Evolutionary conservation across 2,797 vertebrate species (phyloP).

Genomic region (Fundulus diaphanus): DNA sequence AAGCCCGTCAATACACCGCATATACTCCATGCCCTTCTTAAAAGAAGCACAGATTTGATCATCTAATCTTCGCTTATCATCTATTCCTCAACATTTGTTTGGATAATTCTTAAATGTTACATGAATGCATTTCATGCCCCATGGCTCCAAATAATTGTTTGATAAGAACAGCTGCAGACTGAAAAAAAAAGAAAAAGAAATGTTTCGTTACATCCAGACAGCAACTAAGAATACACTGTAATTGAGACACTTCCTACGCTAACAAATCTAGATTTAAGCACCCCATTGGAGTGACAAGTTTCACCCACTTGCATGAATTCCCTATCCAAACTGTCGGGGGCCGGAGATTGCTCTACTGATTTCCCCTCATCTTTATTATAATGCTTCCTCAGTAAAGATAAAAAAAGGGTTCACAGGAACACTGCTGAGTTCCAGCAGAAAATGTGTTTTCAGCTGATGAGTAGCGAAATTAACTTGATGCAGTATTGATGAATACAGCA

Average conservation of each 20-base stretch:
- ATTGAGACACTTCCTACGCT: slow-evolving; percentile 47
- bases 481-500: slow-evolving; percentile 65
- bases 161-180: slow-evolving; percentile 33
- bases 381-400: slow-evolving; percentile 43
- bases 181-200: background rate
- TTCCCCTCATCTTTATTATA: slow-evolving; percentile 54
- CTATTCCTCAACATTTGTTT: background rate
- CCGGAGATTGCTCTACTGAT: slow-evolving; percentile 25
- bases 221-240: slow-evolving; percentile 37
- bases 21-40: background rate
- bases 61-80: background rate
- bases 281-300: slow-evolving; percentile 39
- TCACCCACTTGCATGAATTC: slow-evolving; percentile 44
- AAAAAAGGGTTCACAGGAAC: slow-evolving; percentile 51
- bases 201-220: slow-evolving; percentile 3
- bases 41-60: background rate
- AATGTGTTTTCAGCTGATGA: slow-evolving; percentile 60
- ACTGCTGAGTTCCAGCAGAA: slow-evolving; percentile 61
- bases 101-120: slow-evolving; percentile 10
- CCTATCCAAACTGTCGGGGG: slow-evolving; percentile 38
- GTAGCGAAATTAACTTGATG: slow-evolving; percentile 65
- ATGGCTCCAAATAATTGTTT: background rate
- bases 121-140: slow-evolving; percentile 1
- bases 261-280: slow-evolving; percentile 52
- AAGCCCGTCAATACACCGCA: background rate